Percentiles rank a stretch among this genome's conserved stretches.
phyloP scores from a whole-genome alignment of 2,797 vertebrate species.

The Steatocranus sp. region DNA sequence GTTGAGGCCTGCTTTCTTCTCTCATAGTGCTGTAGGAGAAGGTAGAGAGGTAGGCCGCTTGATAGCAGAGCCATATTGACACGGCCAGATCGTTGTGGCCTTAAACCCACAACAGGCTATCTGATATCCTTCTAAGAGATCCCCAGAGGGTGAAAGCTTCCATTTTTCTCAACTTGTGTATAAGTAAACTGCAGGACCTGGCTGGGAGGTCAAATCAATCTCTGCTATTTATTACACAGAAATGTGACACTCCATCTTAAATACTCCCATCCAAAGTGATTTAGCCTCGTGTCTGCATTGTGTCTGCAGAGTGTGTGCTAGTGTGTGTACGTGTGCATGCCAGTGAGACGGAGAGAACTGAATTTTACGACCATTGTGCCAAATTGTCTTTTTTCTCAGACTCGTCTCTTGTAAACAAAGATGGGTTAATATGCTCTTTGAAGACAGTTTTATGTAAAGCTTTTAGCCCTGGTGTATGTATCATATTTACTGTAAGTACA shows the following conservation, averaged over 20 bases:
- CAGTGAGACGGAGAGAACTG: slow-evolving; percentile 53
- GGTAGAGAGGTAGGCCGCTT: slow-evolving; percentile 39
- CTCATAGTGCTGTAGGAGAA: slow-evolving; percentile 62
- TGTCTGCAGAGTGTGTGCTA: slow-evolving; percentile 53
- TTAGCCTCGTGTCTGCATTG: slow-evolving; percentile 82
- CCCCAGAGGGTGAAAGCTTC: slow-evolving; percentile 81
- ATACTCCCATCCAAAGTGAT: slow-evolving; percentile 88
- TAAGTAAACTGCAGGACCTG: slow-evolving; percentile 87
- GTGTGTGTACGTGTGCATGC: slow-evolving; percentile 35
- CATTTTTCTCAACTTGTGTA: slow-evolving; percentile 87
- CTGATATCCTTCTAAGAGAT: slow-evolving; percentile 87
- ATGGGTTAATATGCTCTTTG: slow-evolving; percentile 82
- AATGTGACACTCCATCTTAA: slow-evolving; percentile 96
- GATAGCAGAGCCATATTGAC: slow-evolving; percentile 82
- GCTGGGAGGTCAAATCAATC: slow-evolving; percentile 96
- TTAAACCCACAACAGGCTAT: slow-evolving; percentile 84
- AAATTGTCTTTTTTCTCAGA: slow-evolving; percentile 78
- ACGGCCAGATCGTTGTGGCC: slow-evolving; percentile 72
- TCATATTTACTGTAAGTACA: slow-evolving; percentile 88
- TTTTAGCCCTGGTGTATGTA: slow-evolving; percentile 84
- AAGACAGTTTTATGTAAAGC: slow-evolving; percentile 85
- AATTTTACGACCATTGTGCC: slow-evolving; percentile 78
- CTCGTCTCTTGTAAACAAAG: slow-evolving; percentile 83
- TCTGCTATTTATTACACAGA: slow-evolving; percentile 97
- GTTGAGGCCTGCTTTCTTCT: slow-evolving; percentile 48